A percentile compares a stretch with the other conserved stretches of the same genome.
These are phyloP conservation scores for Clistopyga incitator DNA, from an alignment of 2,888 invertebrate species.

Conservation along the genomic window DNA sequence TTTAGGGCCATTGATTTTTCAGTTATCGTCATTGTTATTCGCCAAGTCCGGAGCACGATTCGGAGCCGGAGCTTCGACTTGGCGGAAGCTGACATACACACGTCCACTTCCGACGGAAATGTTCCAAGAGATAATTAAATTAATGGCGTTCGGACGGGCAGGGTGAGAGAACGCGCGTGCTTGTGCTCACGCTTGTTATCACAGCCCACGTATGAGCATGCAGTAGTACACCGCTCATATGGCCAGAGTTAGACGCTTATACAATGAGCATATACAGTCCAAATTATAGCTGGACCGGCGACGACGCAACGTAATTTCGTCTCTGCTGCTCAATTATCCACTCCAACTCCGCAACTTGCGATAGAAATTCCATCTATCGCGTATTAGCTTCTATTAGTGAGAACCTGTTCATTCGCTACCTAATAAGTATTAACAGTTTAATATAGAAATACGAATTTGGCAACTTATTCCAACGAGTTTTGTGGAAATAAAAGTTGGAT, in stretches of 20 bases:
- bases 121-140: constrained; percentile 75
- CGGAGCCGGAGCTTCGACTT: background rate
- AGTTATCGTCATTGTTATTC: constrained; percentile 12
- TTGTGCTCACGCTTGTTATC: constrained; percentile 23
- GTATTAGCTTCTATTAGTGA: background rate
- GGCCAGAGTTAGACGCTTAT: constrained; percentile 10
- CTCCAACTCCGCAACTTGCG: constrained; percentile 6
- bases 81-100: constrained; percentile 61
- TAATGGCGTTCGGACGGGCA: constrained; percentile 68
- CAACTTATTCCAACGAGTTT: no score
- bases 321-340: constrained; percentile 9
- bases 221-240: constrained; percentile 23
- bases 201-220: background rate
- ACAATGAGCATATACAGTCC: constrained; percentile 15
- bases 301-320: constrained; percentile 42
- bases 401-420: background rate
- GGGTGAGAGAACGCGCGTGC: constrained; percentile 36
- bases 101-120: constrained; percentile 72
- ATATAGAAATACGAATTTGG: background rate
- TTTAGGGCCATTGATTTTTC: constrained; percentile 42
- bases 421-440: no score
- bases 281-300: constrained; percentile 36
- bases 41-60: constrained; percentile 22
- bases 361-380: constrained; percentile 14
- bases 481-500: no score